These are phyloP conservation scores for Aegithalos caudatus DNA, from an alignment of 2,113 vertebrate species.

Conservation along the genomic window DNA sequence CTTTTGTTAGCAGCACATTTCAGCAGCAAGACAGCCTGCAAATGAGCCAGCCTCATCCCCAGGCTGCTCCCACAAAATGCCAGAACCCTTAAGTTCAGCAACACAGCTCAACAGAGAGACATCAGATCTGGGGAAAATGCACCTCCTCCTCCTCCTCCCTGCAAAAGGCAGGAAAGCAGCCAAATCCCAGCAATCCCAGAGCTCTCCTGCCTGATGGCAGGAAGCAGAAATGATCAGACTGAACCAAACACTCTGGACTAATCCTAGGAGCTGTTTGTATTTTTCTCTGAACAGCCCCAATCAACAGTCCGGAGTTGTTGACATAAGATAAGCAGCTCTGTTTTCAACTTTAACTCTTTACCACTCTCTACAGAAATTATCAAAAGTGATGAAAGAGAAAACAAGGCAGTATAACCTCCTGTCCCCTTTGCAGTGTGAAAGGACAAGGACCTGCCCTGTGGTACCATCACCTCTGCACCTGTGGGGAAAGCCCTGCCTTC, in stretches of 20 bases:
- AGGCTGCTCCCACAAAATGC: not conserved
- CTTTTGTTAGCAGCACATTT: not conserved
- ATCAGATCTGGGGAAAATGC: fast-evolving
- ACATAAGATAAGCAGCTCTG: not conserved
- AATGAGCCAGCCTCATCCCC: not conserved
- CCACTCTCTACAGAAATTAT: not conserved
- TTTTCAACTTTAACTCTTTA: not conserved
- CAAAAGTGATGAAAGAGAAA: not conserved
- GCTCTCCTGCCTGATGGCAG: not conserved
- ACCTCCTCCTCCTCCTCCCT: fast-evolving
- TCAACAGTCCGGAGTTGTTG: not conserved
- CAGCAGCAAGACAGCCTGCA: not conserved
- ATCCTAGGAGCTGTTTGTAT: not conserved
- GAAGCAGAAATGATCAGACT: not conserved
- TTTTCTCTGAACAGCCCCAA: not conserved
- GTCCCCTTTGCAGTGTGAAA: not conserved
- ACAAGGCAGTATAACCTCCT: not conserved
- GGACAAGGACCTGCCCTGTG: not conserved
- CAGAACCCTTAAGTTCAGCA: fast-evolving
- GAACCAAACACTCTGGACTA: not conserved
- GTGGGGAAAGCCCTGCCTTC: not conserved
- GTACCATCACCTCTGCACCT: not conserved
- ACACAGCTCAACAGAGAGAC: not conserved
- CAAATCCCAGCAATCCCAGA: not conserved
- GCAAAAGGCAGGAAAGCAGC: fast-evolving